Evolutionary conservation across 2,797 vertebrate species (phyloP), one percentile per base, ranked within the genome.

Genomic region (Diplodus puntazzo): DNA sequence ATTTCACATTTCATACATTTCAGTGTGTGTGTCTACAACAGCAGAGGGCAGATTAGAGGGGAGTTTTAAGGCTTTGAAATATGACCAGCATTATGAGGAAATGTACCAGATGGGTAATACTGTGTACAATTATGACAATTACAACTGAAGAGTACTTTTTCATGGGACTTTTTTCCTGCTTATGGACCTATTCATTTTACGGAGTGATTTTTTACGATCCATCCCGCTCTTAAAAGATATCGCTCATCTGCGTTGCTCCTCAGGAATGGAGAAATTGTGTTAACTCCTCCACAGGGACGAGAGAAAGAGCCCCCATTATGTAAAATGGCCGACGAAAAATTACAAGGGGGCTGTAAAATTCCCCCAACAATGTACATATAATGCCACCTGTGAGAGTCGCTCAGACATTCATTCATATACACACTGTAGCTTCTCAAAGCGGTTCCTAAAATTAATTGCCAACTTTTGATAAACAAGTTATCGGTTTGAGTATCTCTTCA

Each of bases 121-220:
- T 84, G 67, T 80, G 73, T 87, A 74, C 77, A 73, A 87, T 92
- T 88, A 91, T 85, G 82, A 90, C 92, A 90, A 90, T 92, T 89
- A 90, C 46, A 84, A 62, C 80, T 71, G 39, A 75, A 58, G 54
- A 89, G 78, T 59, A 84, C 71, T 91, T 87, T 88, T 81, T 92
- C 82, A 88, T 63, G 14, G 53, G 57, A 73, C 30, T 78, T 83
- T 77, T 81, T 87, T 48, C 30, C 82, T 85, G 69, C 79, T 75
- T 42, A 67, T 82, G 66, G 63, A 81, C 42, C 68, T 11, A 83
- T 88, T 91, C 25, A 73, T 91, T 87, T 88, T 73, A 77, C 57
- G 59, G 77, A 86, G 52, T 25, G 61, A 77, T 86, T 88, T 85
- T 69, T 27, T 27, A 81, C 57, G 42, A 71, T 87, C 76, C 8